A percentile compares a stretch with the other conserved stretches of the same genome.
Conservation (phyloP, 2,888 invertebrate genomes). For the Ophioninae sp. region DNA sequence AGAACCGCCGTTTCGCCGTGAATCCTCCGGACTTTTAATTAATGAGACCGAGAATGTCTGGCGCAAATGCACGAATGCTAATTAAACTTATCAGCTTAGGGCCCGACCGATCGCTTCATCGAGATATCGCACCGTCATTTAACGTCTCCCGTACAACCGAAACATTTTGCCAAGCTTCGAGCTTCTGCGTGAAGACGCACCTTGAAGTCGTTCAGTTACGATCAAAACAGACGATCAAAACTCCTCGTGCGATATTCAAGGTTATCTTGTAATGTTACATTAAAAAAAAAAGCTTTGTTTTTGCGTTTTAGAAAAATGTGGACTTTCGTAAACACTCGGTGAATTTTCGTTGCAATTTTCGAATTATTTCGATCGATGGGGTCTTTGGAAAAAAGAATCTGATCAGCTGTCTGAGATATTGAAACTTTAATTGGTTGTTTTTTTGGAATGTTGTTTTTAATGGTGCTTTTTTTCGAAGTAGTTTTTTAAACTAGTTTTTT, state of each 20-base stretch:
- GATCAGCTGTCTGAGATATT: no score
- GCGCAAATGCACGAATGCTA: slow-evolving; percentile 10
- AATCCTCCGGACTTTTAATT: slow-evolving; percentile 29
- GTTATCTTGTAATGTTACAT: not conserved
- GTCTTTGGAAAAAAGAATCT: no score
- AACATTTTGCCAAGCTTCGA: slow-evolving; percentile 33
- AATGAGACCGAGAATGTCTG: slow-evolving; percentile 20
- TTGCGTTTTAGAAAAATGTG: not conserved
- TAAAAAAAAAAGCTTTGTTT: not conserved
- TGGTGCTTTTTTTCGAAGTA: no score
- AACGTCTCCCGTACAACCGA: slow-evolving; percentile 5
- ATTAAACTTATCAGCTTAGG: slow-evolving; percentile 43
- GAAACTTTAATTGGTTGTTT: no score
- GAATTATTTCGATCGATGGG: no score
- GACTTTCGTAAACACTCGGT: not conserved
- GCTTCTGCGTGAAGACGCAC: slow-evolving; percentile 16
- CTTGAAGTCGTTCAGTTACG: not conserved
- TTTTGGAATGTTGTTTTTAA: no score
- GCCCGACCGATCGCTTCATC: slow-evolving; percentile 32
- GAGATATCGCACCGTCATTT: slow-evolving; percentile 41
- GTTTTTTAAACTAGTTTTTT: no score
- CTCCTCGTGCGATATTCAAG: not conserved
- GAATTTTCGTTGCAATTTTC: not conserved
- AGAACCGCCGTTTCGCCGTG: not conserved
- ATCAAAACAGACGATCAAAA: not conserved